A percentile compares a stretch with the other conserved stretches of the same genome.
phyloP scores from a whole-genome alignment of 2,797 vertebrate species.

The Borostomias antarcticus region DNA sequence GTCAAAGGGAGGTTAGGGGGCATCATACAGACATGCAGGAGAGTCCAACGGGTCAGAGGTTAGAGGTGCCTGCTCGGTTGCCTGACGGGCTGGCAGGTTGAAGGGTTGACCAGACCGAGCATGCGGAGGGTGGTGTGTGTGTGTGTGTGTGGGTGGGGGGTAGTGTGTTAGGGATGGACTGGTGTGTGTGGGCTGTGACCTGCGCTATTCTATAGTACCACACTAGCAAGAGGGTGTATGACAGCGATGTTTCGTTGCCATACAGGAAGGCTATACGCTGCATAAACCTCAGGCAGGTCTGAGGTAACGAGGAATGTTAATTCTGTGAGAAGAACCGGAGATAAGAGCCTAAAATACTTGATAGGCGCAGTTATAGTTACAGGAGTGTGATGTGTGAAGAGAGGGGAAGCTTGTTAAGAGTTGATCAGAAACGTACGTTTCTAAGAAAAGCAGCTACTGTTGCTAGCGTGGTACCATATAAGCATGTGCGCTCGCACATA shows the following conservation, averaged over 20 bases:
- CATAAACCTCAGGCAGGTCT: neutral
- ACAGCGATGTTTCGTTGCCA: neutral
- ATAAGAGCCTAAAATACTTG: no score
- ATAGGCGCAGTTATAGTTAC: neutral
- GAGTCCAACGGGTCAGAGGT: neutral
- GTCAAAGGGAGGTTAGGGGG: neutral
- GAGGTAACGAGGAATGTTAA: no score
- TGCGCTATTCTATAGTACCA: neutral
- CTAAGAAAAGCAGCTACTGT: neutral
- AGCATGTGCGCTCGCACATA: neutral
- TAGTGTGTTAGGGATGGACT: neutral
- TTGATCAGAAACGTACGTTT: no score
- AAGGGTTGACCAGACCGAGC: neutral
- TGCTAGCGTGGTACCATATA: conserved; percentile 8
- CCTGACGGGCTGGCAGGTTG: neutral
- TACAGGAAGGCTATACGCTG: neutral
- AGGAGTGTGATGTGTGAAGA: neutral
- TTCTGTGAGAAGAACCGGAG: no score
- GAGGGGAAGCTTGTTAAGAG: no score
- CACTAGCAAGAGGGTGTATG: neutral
- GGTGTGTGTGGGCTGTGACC: neutral
- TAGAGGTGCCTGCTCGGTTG: neutral
- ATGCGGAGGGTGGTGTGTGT: neutral
- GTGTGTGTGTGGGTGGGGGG: neutral
- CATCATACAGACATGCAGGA: neutral